phyloP scores from a whole-genome alignment of 1,140 invertebrate species.

The Papilio polytes region DNA sequence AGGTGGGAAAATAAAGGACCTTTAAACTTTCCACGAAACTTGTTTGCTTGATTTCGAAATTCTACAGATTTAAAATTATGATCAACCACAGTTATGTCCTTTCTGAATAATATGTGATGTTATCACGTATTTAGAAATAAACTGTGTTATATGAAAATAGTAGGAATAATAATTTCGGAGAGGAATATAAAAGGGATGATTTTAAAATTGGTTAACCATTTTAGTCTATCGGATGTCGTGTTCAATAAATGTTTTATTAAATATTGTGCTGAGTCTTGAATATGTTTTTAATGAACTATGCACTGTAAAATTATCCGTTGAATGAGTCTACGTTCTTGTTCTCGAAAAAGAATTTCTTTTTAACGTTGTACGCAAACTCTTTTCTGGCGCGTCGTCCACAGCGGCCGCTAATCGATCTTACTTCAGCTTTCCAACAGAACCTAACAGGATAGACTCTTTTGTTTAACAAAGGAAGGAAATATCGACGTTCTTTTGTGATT shows the following conservation, averaged over 20 bases:
- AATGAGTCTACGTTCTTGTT: background rate
- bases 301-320: background rate
- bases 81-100: background rate
- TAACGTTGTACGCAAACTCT: constrained; percentile 23
- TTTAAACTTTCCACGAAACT: constrained; percentile 50
- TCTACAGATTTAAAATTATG: background rate
- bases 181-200: background rate
- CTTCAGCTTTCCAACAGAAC: constrained; percentile 67
- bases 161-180: no score
- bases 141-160: no score
- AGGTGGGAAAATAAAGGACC: constrained; percentile 67
- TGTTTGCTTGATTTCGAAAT: constrained; percentile 8
- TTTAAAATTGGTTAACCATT: background rate
- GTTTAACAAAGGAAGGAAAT: constrained; percentile 74
- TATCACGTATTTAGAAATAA: no score
- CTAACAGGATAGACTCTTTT: constrained; percentile 63
- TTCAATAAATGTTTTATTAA: background rate
- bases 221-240: background rate
- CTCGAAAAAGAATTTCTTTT: constrained; percentile 15
- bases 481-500: constrained; percentile 77
- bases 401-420: constrained; percentile 71
- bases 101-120: background rate
- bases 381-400: constrained; percentile 52
- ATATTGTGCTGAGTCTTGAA: background rate
- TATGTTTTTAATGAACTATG: background rate